Evolutionary conservation across 2,888 invertebrate species (phyloP).

Genomic region (Carcina quercana): DNA sequence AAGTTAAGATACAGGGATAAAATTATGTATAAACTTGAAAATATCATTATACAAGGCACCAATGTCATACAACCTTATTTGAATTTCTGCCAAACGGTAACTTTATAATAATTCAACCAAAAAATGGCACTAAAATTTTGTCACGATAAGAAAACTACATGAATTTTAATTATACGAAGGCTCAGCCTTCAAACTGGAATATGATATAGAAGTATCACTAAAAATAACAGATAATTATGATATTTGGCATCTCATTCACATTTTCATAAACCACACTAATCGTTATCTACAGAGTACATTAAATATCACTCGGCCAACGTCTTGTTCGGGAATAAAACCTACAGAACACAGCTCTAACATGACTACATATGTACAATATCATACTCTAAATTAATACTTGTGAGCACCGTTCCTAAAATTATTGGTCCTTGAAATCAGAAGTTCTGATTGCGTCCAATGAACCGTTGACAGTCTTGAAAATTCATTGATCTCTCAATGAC

Average conservation of each 20-base stretch:
- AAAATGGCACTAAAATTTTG: conserved; percentile 37
- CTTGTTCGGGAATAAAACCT: conserved; percentile 44
- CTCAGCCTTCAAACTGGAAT: conserved; percentile 44
- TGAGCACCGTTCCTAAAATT: conserved; percentile 24
- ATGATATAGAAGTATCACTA: conserved; percentile 32
- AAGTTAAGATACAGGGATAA: conserved; percentile 10
- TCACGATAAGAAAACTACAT: conserved; percentile 3
- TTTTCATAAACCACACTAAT: conserved; percentile 40
- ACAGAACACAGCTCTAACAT: conserved; percentile 52
- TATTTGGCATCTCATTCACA: conserved; percentile 70
- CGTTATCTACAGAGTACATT: conserved; percentile 26
- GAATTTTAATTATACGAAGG: conserved; percentile 11
- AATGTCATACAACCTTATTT: conserved; percentile 10
- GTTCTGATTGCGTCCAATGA: conserved; percentile 15
- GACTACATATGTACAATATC: conserved; percentile 32
- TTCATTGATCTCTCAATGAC: conserved; percentile 3
- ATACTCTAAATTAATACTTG: conserved; percentile 29
- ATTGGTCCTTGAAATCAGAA: conserved; percentile 16
- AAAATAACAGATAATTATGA: conserved; percentile 37
- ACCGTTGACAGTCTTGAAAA: conserved; percentile 1
- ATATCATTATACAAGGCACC: conserved; percentile 33
- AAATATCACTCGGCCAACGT: conserved; percentile 38
- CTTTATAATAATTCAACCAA: conserved; percentile 24
- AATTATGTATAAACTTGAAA: conserved; percentile 7
- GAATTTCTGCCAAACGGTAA: conserved; percentile 34